These are phyloP conservation scores for Hirtodrosophila trivittata DNA, from an alignment of 2,888 invertebrate species.

Conservation along the genomic window DNA sequence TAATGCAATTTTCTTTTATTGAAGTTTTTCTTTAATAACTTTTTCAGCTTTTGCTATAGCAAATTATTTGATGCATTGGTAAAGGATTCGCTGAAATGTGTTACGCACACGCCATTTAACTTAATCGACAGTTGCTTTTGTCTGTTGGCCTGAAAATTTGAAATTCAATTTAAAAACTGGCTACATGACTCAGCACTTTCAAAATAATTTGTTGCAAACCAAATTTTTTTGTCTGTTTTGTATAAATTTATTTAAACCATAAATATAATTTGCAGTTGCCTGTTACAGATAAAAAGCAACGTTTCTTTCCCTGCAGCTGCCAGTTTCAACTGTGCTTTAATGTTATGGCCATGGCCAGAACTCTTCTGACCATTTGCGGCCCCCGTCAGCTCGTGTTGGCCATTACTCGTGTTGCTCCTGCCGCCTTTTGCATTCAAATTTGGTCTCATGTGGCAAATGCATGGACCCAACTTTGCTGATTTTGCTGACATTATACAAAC, in stretches of 20 bases:
- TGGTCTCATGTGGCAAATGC: constrained; percentile 1
- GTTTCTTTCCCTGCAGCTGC: constrained; percentile 3
- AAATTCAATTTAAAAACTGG: neutral
- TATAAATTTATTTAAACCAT: constrained; percentile 14
- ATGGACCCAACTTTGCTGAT: neutral
- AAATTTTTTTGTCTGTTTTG: neutral
- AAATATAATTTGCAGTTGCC: constrained; percentile 31
- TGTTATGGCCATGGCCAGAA: neutral
- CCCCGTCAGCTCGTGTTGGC: neutral
- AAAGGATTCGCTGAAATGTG: constrained; percentile 1
- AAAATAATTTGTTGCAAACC: constrained; percentile 1
- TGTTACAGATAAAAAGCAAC: constrained; percentile 18
- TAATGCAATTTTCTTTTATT: too few relatives aligned
- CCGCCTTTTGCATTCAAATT: constrained; percentile 17
- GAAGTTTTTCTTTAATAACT: too few relatives aligned
- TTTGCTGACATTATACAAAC: too few relatives aligned
- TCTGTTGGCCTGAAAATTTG: neutral
- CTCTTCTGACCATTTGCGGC: constrained; percentile 2
- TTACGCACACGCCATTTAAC: constrained; percentile 5
- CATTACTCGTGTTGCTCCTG: constrained; percentile 1
- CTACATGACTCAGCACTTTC: neutral
- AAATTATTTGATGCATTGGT: too few relatives aligned
- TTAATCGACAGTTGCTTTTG: neutral
- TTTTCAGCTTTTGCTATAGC: too few relatives aligned
- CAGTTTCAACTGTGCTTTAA: constrained; percentile 3